Evolutionary conservation across 2,888 invertebrate species (phyloP).

Genomic region (Hypena proboscidalis): DNA sequence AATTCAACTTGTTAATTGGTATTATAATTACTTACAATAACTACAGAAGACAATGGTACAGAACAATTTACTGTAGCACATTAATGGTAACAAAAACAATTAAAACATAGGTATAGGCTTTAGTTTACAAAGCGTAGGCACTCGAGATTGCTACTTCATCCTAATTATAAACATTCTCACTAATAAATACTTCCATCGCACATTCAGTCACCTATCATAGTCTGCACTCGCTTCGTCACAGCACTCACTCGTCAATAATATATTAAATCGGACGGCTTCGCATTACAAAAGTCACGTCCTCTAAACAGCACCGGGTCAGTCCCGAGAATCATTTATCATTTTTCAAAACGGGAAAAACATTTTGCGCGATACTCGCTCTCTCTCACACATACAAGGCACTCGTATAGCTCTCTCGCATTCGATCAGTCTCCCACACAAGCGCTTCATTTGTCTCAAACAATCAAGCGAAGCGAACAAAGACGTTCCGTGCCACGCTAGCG

Average conservation of each 20-base stretch:
- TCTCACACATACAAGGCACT: slow-evolving; percentile 61
- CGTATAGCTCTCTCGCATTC: slow-evolving; percentile 64
- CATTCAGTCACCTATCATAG: slow-evolving; percentile 61
- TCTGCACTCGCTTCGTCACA: slow-evolving; percentile 54
- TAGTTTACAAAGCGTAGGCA: slow-evolving; percentile 85
- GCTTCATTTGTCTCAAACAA: slow-evolving; percentile 57
- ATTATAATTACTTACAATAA: slow-evolving; percentile 78
- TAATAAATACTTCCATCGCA: slow-evolving; percentile 80
- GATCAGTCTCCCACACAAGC: slow-evolving; percentile 72
- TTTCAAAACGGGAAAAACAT: slow-evolving; percentile 63
- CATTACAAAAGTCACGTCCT: slow-evolving; percentile 76
- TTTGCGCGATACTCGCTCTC: slow-evolving; percentile 64
- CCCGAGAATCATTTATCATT: slow-evolving; percentile 71
- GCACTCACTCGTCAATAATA: slow-evolving; percentile 60
- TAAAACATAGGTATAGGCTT: slow-evolving; percentile 79
- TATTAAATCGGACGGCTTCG: slow-evolving; percentile 77
- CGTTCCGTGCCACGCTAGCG: slow-evolving; percentile 55
- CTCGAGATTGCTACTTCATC: slow-evolving; percentile 84
- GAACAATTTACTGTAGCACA: slow-evolving; percentile 78
- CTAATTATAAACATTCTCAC: slow-evolving; percentile 80
- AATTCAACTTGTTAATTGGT: slow-evolving; percentile 84
- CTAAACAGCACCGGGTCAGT: slow-evolving; percentile 83
- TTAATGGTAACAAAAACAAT: slow-evolving; percentile 85
- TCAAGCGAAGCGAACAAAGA: slow-evolving; percentile 63
- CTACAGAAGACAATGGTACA: slow-evolving; percentile 83